Conservation (phyloP, 2,888 invertebrate species). For the Caenorhabditis sinica region DNA sequence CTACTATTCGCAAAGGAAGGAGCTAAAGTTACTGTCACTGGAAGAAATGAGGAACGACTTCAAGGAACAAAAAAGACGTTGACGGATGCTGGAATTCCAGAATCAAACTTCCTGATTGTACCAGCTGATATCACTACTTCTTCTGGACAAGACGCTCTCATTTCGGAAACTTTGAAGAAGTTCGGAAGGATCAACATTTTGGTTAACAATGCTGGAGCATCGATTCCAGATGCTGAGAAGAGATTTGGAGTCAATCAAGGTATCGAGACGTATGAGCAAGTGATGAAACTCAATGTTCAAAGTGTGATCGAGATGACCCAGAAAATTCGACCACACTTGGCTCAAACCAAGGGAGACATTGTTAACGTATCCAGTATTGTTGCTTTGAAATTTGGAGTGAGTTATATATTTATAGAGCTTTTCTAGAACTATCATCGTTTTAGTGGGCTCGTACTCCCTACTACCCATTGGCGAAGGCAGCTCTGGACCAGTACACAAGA, state of each 20-base stretch:
- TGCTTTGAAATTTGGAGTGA: constrained; percentile 13
- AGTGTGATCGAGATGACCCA: constrained; percentile 50
- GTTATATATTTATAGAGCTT: too few species aligned
- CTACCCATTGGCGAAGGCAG: constrained; percentile 2
- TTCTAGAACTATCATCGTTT: too few species aligned
- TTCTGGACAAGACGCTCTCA: constrained; percentile 46
- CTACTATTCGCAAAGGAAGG: constrained; percentile 62
- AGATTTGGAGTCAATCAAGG: constrained; percentile 11
- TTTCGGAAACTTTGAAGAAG: constrained; percentile 47
- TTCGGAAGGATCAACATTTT: constrained; percentile 63
- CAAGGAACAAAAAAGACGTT: constrained; percentile 32
- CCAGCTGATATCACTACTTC: constrained; percentile 51
- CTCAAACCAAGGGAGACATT: constrained; percentile 61
- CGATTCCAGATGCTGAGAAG: constrained; percentile 31
- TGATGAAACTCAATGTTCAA: constrained; percentile 38
- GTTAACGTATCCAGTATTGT: constrained; percentile 62
- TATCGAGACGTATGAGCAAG: constrained; percentile 29
- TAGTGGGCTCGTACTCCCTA: background rate
- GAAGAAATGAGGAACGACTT: constrained; percentile 53
- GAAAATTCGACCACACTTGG: constrained; percentile 52
- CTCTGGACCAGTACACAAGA: background rate
- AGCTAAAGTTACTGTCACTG: constrained; percentile 60
- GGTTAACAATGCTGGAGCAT: constrained; percentile 51
- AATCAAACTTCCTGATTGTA: constrained; percentile 35
- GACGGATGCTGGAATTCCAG: constrained; percentile 27